A percentile compares a stretch with the other conserved stretches of the same genome.
phyloP scores from a whole-genome alignment of 2,888 invertebrate genomes.

The Leuctra nigra region DNA sequence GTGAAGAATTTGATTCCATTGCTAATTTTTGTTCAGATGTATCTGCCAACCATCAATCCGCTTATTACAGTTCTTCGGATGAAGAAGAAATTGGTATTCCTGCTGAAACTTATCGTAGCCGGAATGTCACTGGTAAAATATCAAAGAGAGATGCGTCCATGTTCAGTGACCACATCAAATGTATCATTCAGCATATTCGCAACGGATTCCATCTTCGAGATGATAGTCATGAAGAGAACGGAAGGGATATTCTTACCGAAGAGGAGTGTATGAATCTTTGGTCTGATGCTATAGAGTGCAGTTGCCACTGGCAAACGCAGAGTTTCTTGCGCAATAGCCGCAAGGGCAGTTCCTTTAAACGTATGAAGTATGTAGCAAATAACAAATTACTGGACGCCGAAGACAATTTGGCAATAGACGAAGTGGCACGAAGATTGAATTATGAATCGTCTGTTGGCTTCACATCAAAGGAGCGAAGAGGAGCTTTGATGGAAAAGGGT shows the following conservation, averaged over 20 bases:
- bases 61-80: conserved; percentile 43
- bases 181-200: conserved; percentile 42
- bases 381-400: not conserved
- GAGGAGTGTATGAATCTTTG: conserved; percentile 51
- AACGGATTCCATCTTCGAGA: conserved; percentile 37
- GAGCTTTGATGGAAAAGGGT: too few species aligned
- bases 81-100: conserved; percentile 45
- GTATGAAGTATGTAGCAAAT: conserved; percentile 30
- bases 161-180: conserved; percentile 44
- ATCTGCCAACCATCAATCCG: not conserved
- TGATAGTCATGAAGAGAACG: conserved; percentile 31
- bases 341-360: conserved; percentile 48
- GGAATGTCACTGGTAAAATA: not conserved
- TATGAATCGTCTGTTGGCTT: too few species aligned
- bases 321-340: conserved; percentile 46
- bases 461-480: too few species aligned
- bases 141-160: not conserved
- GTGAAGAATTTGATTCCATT: conserved; percentile 21
- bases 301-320: conserved; percentile 56
- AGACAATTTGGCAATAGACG: not conserved
- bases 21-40: not conserved
- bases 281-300: conserved; percentile 50
- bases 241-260: too few species aligned
- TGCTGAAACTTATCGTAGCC: not conserved
- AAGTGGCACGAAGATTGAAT: not conserved